Evolutionary conservation across 2,888 invertebrate genomes (phyloP), one percentile per base, ranked within the genome.

Genomic region (Ophioninae sp.): DNA sequence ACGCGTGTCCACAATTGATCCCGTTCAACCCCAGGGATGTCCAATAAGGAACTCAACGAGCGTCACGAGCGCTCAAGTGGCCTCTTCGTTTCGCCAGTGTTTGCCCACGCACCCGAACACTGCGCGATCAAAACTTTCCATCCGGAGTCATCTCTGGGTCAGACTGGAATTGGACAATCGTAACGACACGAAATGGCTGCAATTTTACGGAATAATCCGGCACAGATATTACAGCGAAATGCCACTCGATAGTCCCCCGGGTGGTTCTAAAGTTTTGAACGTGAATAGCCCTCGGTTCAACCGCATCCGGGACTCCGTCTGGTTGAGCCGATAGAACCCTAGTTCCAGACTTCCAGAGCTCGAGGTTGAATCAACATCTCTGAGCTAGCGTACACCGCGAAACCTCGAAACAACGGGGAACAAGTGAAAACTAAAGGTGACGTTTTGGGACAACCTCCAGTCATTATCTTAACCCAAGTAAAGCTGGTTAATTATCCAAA

Each of bases 401-500:
- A 64, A 37, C 56, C 23, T 37, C 23, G 63, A 20, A 6, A 51
- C 6, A 64, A 10, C 64, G 10, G 23, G 5, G 44, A 37, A 22
- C 30, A 69, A 78, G 69, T 39, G 69, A 37, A 41, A 63, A 69
- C 77, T 64, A n/a, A 63, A 74, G 44, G 39, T 39, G 80, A 65
- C 56, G 71, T 71, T 68, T 65, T 71, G 37, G 51, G 80, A 67
- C 41, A 51, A 51, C 72, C 67, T 51, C 17, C 69, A 44, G 64
- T 77, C 77, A 83, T 83, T 83, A 83, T 74, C 73, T 65, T 7
- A n/a, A 67, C 51, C 23, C 10, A 71, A 69, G 64, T 74, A 61
- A 59, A 56, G 58, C 39, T 58, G 78, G 80, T 83, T 83, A 81
- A 83, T 83, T 80, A 83, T 73, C 65, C 51, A 79, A 51, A 58